These are phyloP conservation scores for Xyrichtys novacula DNA, from an alignment of 2,797 vertebrate genomes.

Conservation along the genomic window DNA sequence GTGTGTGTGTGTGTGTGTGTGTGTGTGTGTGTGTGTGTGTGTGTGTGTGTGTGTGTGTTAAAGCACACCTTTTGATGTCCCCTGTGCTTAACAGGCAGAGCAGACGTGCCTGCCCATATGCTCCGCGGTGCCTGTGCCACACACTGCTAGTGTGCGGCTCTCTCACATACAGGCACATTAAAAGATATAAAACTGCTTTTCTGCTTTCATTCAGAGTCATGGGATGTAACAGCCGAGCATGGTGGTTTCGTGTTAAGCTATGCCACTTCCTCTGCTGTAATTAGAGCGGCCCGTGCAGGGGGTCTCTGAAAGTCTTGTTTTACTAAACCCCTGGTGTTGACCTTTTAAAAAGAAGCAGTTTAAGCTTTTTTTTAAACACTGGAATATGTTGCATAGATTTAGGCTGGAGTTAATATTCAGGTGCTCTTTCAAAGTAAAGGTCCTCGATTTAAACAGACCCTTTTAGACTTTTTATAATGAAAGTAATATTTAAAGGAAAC, in stretches of 20 bases:
- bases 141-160: constrained; percentile 67
- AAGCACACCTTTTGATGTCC: constrained; percentile 81
- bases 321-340: constrained; percentile 60
- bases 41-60: constrained; percentile 28
- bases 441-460: too few relatives aligned
- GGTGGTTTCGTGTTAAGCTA: constrained; percentile 70
- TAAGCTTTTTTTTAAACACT: constrained; percentile 4
- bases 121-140: constrained; percentile 60
- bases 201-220: constrained; percentile 78
- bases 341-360: constrained; percentile 61
- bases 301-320: constrained; percentile 63
- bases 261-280: constrained; percentile 73
- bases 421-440: too few relatives aligned
- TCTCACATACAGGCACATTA: constrained; percentile 72
- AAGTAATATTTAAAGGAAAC: too few relatives aligned
- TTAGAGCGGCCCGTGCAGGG: constrained; percentile 68
- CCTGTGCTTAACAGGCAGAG: constrained; percentile 65
- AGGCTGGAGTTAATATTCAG: constrained; percentile 15
- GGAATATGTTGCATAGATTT: constrained; percentile 25
- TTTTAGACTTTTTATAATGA: too few relatives aligned
- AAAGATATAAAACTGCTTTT: constrained; percentile 77
- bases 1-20: constrained; percentile 6
- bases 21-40: constrained; percentile 9
- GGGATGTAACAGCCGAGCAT: constrained; percentile 70
- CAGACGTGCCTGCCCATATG: constrained; percentile 73